phyloP scores from a whole-genome alignment of 2,888 invertebrate genomes.

The Hypena proboscidalis region DNA sequence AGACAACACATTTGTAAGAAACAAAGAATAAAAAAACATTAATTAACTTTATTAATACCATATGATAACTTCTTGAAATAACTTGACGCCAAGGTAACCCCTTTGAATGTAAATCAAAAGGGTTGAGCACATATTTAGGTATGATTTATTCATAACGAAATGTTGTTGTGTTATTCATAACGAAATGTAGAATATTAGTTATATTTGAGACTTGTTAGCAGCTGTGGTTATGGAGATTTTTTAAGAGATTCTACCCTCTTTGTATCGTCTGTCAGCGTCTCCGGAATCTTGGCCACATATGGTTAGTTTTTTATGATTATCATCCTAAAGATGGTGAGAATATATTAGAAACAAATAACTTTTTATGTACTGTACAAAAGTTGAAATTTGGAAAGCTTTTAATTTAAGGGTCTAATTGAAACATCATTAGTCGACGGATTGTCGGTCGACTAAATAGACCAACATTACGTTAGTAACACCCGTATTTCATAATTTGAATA shows the following conservation, averaged over 20 bases:
- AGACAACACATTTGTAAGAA: constrained; percentile 6
- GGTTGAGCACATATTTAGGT: constrained; percentile 46
- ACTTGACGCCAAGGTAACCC: constrained; percentile 39
- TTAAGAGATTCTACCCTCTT: background rate
- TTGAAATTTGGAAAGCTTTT: too few relatives aligned
- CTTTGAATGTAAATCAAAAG: constrained; percentile 58
- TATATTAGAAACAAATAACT: too few relatives aligned
- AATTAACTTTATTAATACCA: constrained; percentile 44
- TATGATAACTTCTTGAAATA: constrained; percentile 41
- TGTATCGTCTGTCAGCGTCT: constrained; percentile 6
- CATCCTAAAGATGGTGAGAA: too few relatives aligned
- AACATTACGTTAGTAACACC: too few relatives aligned
- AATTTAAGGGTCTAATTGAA: too few relatives aligned
- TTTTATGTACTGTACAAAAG: too few relatives aligned
- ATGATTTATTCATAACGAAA: constrained; percentile 55
- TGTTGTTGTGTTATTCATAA: constrained; percentile 49
- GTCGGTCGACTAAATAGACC: too few relatives aligned
- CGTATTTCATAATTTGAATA: too few relatives aligned
- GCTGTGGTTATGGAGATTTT: constrained; percentile 24
- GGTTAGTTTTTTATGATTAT: too few relatives aligned
- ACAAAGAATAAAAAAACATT: constrained; percentile 30
- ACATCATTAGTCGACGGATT: too few relatives aligned
- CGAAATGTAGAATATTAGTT: constrained; percentile 24
- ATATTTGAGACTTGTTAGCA: constrained; percentile 29
- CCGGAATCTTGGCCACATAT: too few relatives aligned